Percentiles rank a stretch among this genome's conserved stretches.
These are phyloP conservation scores for Lasioglossum marginatum DNA, from an alignment of 2,888 invertebrate species.

Conservation along the genomic window DNA sequence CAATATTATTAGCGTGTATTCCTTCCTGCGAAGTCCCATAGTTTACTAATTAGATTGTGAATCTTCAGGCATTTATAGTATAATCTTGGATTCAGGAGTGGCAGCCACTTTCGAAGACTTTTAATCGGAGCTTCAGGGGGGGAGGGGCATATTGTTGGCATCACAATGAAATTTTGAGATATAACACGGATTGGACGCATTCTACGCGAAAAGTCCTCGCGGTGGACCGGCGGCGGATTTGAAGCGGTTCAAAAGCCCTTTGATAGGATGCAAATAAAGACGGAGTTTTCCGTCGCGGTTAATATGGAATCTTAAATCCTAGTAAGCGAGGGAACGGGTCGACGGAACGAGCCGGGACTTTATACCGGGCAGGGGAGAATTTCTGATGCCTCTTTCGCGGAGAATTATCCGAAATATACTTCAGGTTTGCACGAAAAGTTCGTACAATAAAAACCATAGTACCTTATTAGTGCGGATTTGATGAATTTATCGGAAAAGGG, in stretches of 20 bases:
- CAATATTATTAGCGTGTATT: not conserved
- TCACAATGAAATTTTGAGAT: slow-evolving; percentile 46
- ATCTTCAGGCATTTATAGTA: too few relatives aligned
- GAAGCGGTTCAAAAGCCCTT: slow-evolving; percentile 56
- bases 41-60: not conserved
- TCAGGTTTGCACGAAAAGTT: not conserved
- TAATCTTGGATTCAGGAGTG: not conserved
- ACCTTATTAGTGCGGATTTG: not conserved
- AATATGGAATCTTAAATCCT: slow-evolving; percentile 66
- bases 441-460: not conserved
- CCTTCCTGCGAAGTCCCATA: not conserved
- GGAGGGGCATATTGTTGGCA: slow-evolving; percentile 18
- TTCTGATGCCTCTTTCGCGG: not conserved
- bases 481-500: not conserved
- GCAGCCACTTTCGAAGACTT: not conserved
- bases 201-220: slow-evolving; percentile 31
- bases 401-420: not conserved
- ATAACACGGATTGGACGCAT: slow-evolving; percentile 32
- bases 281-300: slow-evolving; percentile 46
- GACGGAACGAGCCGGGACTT: not conserved
- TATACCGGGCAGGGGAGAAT: not conserved
- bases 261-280: slow-evolving; percentile 63
- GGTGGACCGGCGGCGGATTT: slow-evolving; percentile 2
- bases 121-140: slow-evolving; percentile 31
- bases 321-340: not conserved